A percentile compares a stretch with the other conserved stretches of the same genome.
Conservation (phyloP, 2,113 vertebrate species). For the Chloropsis hardwickii region DNA sequence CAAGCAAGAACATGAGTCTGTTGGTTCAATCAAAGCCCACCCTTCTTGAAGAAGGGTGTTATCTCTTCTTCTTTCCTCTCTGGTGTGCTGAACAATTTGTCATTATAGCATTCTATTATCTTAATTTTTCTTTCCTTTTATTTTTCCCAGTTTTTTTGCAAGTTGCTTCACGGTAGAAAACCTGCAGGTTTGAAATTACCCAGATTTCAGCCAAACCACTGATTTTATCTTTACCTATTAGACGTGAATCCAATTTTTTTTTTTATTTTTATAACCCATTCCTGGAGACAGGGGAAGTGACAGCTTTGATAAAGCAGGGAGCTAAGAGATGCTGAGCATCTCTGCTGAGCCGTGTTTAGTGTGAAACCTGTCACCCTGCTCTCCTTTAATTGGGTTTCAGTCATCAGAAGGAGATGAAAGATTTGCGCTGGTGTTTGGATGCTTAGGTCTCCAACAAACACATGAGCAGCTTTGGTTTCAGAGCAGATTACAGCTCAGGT, state of each 20-base stretch:
- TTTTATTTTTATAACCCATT: slow-evolving; percentile 44
- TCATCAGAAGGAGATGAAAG: slow-evolving; percentile 33
- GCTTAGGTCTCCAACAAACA: background rate
- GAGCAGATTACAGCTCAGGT: background rate
- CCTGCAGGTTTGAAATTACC: slow-evolving; percentile 5
- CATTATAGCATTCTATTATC: background rate
- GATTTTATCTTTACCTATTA: slow-evolving; percentile 72
- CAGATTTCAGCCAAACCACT: slow-evolving; percentile 52
- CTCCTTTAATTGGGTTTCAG: slow-evolving; percentile 66
- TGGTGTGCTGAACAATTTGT: background rate
- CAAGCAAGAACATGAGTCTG: background rate
- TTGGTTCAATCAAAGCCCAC: background rate
- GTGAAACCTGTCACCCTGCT: slow-evolving; percentile 28
- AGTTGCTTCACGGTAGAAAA: slow-evolving; percentile 11
- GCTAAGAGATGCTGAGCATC: slow-evolving; percentile 27
- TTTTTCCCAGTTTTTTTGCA: background rate
- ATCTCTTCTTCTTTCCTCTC: background rate
- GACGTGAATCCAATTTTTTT: slow-evolving; percentile 10
- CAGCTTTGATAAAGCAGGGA: slow-evolving; percentile 62
- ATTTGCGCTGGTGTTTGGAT: background rate
- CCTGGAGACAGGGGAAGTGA: slow-evolving; percentile 53
- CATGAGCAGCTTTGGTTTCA: slow-evolving; percentile 20
- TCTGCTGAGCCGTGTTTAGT: slow-evolving; percentile 16
- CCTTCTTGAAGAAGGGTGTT: background rate
- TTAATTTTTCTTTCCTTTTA: background rate